A percentile compares a stretch with the other conserved stretches of the same genome.
Evolutionary conservation across 2,797 vertebrate genomes (phyloP).

Genomic region (Petrocephalus sullivani): DNA sequence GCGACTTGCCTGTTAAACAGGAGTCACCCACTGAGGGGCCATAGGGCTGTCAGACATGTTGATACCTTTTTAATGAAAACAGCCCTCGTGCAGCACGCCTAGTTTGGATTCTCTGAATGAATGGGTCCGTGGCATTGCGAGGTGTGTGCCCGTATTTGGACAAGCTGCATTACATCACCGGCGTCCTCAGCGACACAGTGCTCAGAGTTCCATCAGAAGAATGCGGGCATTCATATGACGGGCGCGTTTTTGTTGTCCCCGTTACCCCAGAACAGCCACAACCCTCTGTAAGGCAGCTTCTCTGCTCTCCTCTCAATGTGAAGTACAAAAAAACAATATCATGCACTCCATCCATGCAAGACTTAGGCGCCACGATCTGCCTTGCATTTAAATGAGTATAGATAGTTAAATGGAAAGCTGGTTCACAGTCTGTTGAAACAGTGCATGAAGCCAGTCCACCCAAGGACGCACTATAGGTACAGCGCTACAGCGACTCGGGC

Average conservation of each 20-base stretch:
- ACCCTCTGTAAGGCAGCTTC: not conserved
- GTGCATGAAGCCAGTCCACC: not conserved
- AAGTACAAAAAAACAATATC: not conserved
- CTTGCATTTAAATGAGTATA: not conserved
- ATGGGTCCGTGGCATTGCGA: not conserved
- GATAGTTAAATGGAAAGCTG: not conserved
- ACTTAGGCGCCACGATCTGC: not conserved
- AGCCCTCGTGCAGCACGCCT: not conserved
- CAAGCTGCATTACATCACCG: not conserved
- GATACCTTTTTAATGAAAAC: not conserved
- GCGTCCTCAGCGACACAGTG: not conserved
- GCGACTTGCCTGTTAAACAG: not conserved
- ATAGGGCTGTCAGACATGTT: not conserved
- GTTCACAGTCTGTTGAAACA: not conserved
- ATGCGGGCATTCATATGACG: not conserved
- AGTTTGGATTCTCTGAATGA: not conserved
- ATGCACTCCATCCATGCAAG: not conserved
- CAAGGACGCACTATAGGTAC: not conserved
- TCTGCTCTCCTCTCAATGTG: not conserved
- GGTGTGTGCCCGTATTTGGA: not conserved
- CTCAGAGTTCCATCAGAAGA: not conserved
- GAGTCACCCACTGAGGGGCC: not conserved
- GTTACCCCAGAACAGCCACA: not conserved
- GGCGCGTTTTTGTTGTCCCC: not conserved
- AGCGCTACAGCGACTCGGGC: not conserved